phyloP scores from a whole-genome alignment of 2,888 invertebrate species.

The Leptodirus hochenwartii region DNA sequence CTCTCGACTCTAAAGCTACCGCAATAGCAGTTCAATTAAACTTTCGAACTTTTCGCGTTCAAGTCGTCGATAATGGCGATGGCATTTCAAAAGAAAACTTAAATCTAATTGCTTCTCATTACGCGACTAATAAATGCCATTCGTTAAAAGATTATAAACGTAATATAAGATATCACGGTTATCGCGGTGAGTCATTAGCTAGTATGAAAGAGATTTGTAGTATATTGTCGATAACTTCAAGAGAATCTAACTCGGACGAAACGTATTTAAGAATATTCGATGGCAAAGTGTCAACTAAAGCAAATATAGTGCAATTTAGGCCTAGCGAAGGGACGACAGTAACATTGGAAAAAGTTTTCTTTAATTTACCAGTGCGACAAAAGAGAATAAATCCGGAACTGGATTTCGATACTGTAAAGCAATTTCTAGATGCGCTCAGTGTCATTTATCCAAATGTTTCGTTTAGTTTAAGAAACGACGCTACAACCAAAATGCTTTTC shows the following conservation, averaged over 20 bases:
- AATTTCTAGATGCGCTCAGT: conserved; percentile 39
- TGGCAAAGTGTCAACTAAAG: conserved; percentile 14
- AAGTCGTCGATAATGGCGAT: conserved; percentile 60
- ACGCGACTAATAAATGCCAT: conserved; percentile 45
- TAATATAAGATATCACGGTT: conserved; percentile 41
- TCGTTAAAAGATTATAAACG: conserved; percentile 32
- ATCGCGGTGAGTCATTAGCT: conserved; percentile 46
- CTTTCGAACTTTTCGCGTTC: conserved; percentile 37
- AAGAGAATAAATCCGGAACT: conserved; percentile 31
- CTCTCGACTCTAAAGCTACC: conserved; percentile 49
- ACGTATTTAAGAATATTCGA: conserved; percentile 37
- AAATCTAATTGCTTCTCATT: conserved; percentile 35
- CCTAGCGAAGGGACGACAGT: conserved; percentile 56
- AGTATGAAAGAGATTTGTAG: conserved; percentile 39
- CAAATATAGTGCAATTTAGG: conserved; percentile 26
- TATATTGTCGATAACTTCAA: conserved; percentile 39
- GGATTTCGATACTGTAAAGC: conserved; percentile 40
- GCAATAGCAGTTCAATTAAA: conserved; percentile 52
- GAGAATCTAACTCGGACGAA: conserved; percentile 24
- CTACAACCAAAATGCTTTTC: conserved; percentile 35
- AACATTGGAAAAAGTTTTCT: conserved; percentile 43
- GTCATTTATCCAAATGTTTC: conserved; percentile 45
- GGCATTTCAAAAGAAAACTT: conserved; percentile 43
- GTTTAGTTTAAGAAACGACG: conserved; percentile 49
- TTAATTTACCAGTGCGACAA: conserved; percentile 41